Conservation (phyloP, 2,888 invertebrate genomes). For the Erebia palarica region DNA sequence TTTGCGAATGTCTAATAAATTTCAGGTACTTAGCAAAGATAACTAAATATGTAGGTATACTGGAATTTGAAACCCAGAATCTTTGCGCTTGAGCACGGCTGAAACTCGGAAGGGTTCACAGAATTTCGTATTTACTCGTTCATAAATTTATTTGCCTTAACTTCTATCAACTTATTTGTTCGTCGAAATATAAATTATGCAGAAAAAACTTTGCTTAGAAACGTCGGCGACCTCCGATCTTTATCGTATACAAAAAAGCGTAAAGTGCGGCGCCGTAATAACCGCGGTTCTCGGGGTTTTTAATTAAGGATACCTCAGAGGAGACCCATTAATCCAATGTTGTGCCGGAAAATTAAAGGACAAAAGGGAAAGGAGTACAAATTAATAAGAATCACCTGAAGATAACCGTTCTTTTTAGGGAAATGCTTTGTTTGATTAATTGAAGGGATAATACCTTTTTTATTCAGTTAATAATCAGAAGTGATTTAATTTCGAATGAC, state of each 20-base stretch:
- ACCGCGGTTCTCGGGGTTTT: conserved; percentile 65
- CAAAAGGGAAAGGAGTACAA: conserved; percentile 54
- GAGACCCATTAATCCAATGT: conserved; percentile 66
- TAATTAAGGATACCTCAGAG: conserved; percentile 65
- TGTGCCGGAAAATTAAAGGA: conserved; percentile 62
- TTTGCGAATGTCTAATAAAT: no score
- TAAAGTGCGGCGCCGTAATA: conserved; percentile 50
- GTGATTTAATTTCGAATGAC: conserved; percentile 3
- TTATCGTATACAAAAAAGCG: conserved; percentile 19
- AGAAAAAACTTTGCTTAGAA: conserved; percentile 8
- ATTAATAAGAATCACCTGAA: conserved; percentile 69
- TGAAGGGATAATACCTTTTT: conserved; percentile 19
- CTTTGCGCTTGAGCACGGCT: no score
- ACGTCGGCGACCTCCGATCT: conserved; percentile 10
- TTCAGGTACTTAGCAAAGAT: no score
- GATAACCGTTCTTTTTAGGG: conserved; percentile 36
- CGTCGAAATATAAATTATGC: conserved; percentile 46
- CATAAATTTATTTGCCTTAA: neutral
- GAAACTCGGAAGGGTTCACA: no score
- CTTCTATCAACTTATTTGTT: neutral
- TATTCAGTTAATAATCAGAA: conserved; percentile 8
- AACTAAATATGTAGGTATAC: no score
- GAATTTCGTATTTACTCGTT: no score
- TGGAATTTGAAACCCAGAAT: no score
- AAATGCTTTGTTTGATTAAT: conserved; percentile 33